phyloP scores from a whole-genome alignment of 2,797 vertebrate species.

The Carcharodon carcharias region DNA sequence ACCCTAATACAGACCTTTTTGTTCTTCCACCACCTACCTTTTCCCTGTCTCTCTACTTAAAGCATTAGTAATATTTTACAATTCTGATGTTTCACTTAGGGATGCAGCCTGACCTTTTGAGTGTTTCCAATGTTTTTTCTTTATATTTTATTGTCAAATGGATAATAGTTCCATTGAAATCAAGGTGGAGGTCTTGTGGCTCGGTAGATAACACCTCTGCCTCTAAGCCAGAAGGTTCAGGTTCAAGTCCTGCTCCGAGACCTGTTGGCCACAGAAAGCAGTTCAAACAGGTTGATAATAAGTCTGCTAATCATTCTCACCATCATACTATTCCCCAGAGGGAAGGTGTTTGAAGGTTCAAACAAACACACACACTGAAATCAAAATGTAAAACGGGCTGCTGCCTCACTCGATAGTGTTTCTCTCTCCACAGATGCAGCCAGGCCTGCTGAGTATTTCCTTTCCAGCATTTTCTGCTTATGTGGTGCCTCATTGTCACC shows the following conservation, averaged over 20 bases:
- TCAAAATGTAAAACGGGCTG: background rate
- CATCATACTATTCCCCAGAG: background rate
- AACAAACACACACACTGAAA: background rate
- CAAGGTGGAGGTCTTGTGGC: background rate
- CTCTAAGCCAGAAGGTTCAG: too few species aligned
- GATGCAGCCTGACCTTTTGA: background rate
- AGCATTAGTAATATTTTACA: background rate
- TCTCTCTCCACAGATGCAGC: background rate
- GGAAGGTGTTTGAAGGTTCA: background rate
- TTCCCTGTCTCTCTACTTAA: background rate
- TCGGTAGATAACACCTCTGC: too few species aligned
- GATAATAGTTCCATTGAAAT: background rate
- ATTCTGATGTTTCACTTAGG: background rate
- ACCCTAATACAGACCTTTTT: background rate
- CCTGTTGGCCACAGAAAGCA: background rate
- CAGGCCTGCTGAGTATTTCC: background rate
- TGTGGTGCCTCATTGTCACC: background rate
- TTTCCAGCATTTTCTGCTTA: background rate
- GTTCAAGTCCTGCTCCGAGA: background rate
- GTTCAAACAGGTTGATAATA: background rate
- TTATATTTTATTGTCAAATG: background rate
- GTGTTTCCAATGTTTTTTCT: background rate
- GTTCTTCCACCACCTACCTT: background rate
- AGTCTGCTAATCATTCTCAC: background rate
- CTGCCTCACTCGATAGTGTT: background rate